phyloP scores from a whole-genome alignment of 2,888 invertebrate genomes.

The Cheilosia vernalis region DNA sequence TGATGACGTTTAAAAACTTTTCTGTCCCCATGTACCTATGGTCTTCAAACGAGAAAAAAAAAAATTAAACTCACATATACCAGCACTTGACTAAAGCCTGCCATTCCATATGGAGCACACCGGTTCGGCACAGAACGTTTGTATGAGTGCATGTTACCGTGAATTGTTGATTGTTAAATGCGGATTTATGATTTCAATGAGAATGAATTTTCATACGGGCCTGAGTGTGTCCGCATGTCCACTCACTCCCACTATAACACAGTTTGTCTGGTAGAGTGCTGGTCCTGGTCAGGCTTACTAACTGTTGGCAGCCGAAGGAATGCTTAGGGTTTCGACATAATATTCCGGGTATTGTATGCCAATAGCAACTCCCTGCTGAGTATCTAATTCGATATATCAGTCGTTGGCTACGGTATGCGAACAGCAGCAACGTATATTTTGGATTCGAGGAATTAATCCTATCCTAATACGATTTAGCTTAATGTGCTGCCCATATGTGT shows the following conservation, averaged over 20 bases:
- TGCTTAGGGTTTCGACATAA: conserved; percentile 58
- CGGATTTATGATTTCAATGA: conserved; percentile 77
- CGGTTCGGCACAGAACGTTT: conserved; percentile 37
- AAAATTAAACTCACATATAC: conserved; percentile 3
- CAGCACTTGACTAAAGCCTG: conserved; percentile 67
- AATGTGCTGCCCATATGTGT: conserved; percentile 28
- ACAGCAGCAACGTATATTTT: conserved; percentile 22
- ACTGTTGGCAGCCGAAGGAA: conserved; percentile 30
- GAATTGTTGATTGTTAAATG: conserved; percentile 77
- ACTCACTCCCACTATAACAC: neutral
- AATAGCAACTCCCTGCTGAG: conserved; percentile 47
- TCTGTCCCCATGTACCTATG: conserved; percentile 23
- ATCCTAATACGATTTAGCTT: conserved; percentile 70
- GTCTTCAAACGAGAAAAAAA: neutral
- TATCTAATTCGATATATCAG: conserved; percentile 63
- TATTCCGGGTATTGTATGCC: conserved; percentile 56
- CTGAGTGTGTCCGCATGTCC: conserved; percentile 7
- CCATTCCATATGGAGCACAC: conserved; percentile 37
- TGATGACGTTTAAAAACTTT: conserved; percentile 57
- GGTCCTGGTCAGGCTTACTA: conserved; percentile 50
- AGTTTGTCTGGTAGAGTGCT: neutral
- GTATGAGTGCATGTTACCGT: conserved; percentile 76
- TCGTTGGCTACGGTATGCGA: conserved; percentile 22
- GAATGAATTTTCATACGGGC: conserved; percentile 57
- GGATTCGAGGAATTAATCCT: conserved; percentile 61